These are phyloP conservation scores for Colinus virginianus DNA, from an alignment of 2,113 vertebrate genomes.

Conservation along the genomic window DNA sequence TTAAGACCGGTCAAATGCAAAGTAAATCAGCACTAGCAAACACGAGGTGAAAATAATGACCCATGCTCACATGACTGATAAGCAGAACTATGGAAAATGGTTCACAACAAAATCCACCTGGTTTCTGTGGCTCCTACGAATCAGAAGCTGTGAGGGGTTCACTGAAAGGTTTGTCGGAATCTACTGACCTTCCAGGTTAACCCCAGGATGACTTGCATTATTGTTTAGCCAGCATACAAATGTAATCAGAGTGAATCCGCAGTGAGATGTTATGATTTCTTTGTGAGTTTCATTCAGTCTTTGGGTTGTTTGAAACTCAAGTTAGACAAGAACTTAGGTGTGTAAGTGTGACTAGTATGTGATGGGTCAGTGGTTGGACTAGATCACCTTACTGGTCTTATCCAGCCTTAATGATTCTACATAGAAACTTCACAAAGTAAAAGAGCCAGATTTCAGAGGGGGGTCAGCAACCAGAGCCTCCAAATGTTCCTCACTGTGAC, in stretches of 20 bases:
- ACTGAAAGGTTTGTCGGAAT: slow-evolving; percentile 9
- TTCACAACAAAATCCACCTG: slow-evolving; percentile 54
- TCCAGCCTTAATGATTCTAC: too few species aligned
- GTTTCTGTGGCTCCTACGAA: slow-evolving; percentile 22
- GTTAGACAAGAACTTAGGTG: background rate
- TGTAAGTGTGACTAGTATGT: too few species aligned
- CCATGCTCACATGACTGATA: slow-evolving; percentile 67
- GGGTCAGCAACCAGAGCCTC: background rate
- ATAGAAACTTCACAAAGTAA: fast-evolving
- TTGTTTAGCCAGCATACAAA: background rate
- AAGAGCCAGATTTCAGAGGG: background rate
- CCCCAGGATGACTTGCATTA: background rate
- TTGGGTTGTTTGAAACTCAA: background rate
- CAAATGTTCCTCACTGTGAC: background rate
- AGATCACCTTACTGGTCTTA: too few species aligned
- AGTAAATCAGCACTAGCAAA: slow-evolving; percentile 69
- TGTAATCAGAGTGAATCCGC: background rate
- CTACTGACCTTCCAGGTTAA: background rate
- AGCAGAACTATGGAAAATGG: slow-evolving; percentile 59
- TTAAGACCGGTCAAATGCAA: slow-evolving; percentile 68
- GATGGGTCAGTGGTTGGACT: too few species aligned
- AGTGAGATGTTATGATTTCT: background rate
- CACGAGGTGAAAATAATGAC: slow-evolving; percentile 60
- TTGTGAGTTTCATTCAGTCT: background rate
- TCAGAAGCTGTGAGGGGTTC: background rate